These are phyloP conservation scores for Busseola fusca DNA, from an alignment of 2,888 invertebrate genomes.

Conservation along the genomic window DNA sequence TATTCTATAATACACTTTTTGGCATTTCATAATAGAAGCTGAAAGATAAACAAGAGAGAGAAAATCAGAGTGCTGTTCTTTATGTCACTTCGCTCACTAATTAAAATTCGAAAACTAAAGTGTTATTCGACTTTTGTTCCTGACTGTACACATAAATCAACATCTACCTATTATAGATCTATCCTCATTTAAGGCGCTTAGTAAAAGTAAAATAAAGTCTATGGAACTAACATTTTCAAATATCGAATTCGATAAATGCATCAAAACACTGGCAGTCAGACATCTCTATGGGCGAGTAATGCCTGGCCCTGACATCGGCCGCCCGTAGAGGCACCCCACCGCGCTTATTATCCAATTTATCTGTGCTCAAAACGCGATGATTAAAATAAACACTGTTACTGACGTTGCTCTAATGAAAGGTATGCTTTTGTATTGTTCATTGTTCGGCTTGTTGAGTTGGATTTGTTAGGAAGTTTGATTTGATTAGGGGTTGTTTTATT, in stretches of 20 bases:
- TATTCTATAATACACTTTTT: no score
- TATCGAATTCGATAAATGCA: conserved; percentile 29
- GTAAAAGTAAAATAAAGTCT: background rate
- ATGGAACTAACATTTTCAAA: conserved; percentile 24
- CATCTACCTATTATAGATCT: no score
- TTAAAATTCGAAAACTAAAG: no score
- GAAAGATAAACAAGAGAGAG: no score
- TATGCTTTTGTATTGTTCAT: conserved; percentile 53
- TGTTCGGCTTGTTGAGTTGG: conserved; percentile 44
- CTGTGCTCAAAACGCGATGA: conserved; percentile 62
- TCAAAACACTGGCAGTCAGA: conserved; percentile 61
- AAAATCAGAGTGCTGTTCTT: no score
- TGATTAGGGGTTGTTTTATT: conserved; percentile 31
- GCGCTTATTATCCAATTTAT: conserved; percentile 80
- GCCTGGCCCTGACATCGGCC: conserved; percentile 72
- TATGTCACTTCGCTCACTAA: no score
- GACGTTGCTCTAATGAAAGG: conserved; percentile 65
- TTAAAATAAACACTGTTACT: conserved; percentile 69
- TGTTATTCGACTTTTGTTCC: no score
- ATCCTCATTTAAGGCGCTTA: no score
- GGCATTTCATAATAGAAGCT: no score
- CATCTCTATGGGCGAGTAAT: conserved; percentile 58
- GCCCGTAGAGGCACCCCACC: conserved; percentile 70
- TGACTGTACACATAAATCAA: no score
- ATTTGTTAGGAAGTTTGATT: conserved; percentile 29